phyloP scores from a whole-genome alignment of 2,888 invertebrate genomes.

The Parthenolecanium corni region DNA sequence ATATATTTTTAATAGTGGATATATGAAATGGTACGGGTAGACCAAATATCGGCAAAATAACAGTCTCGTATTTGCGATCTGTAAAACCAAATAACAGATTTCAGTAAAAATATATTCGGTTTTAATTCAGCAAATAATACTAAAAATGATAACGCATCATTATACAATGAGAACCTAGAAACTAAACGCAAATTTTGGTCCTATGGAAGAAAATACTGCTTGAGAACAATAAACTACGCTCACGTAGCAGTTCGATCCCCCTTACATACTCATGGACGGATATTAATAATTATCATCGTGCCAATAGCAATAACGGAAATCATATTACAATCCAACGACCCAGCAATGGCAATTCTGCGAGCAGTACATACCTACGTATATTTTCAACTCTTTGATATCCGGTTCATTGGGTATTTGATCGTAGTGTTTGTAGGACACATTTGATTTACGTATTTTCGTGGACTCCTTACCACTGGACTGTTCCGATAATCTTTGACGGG shows the following conservation, averaged over 20 bases:
- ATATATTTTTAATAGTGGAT: slow-evolving; percentile 97
- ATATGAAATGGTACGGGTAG: slow-evolving; percentile 96
- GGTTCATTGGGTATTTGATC: slow-evolving; percentile 87
- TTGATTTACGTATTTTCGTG: slow-evolving; percentile 84
- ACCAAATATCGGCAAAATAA: slow-evolving; percentile 95
- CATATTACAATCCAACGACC: no score
- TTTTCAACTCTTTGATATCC: slow-evolving; percentile 83
- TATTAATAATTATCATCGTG: no score
- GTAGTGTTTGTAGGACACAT: slow-evolving; percentile 83
- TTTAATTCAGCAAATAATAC: no score
- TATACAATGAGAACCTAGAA: neutral
- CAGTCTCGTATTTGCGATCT: slow-evolving; percentile 95
- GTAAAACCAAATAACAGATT: slow-evolving; percentile 35
- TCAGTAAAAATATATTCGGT: no score
- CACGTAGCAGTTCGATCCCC: no score
- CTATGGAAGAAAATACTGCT: neutral
- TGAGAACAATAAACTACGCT: no score
- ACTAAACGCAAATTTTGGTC: neutral
- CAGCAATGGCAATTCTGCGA: no score
- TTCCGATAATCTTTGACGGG: slow-evolving; percentile 80
- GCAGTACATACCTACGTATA: slow-evolving; percentile 80
- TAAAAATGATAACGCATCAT: no score
- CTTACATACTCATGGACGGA: no score
- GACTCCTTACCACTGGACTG: slow-evolving; percentile 67
- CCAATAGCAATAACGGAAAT: neutral